These are phyloP conservation scores for Ennomos quercinarius DNA, from an alignment of 2,888 invertebrate genomes.

Conservation along the genomic window DNA sequence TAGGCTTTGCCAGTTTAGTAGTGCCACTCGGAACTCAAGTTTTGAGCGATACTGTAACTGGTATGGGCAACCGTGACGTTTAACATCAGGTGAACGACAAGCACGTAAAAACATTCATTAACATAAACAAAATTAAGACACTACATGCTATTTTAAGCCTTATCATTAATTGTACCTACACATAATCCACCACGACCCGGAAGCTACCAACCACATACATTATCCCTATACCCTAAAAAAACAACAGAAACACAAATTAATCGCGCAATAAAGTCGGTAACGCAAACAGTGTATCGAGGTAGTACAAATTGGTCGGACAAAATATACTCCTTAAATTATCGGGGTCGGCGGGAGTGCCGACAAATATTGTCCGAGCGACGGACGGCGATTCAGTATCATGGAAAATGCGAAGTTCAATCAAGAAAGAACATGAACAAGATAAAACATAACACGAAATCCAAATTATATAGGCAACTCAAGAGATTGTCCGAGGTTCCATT, in stretches of 20 bases:
- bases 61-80: too few relatives aligned
- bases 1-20: too few relatives aligned
- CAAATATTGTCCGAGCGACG: slow-evolving; percentile 59
- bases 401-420: slow-evolving; percentile 12
- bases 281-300: slow-evolving; percentile 49
- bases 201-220: slow-evolving; percentile 1
- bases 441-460: too few relatives aligned
- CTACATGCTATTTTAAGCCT: too few relatives aligned
- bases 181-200: slow-evolving; percentile 1
- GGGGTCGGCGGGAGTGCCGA: slow-evolving; percentile 51
- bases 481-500: too few relatives aligned
- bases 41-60: too few relatives aligned
- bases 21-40: too few relatives aligned
- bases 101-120: too few relatives aligned
- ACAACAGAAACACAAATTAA: slow-evolving; percentile 54
- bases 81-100: too few relatives aligned
- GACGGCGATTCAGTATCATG: slow-evolving; percentile 57
- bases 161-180: background rate
- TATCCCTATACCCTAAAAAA: slow-evolving; percentile 34
- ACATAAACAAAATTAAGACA: too few relatives aligned
- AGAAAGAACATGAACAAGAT: too few relatives aligned
- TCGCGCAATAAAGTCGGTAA: slow-evolving; percentile 52
- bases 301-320: slow-evolving; percentile 60
- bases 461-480: too few relatives aligned
- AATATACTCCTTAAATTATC: slow-evolving; percentile 71